These are phyloP conservation scores for Baronia brevicornis DNA, from an alignment of 2,888 invertebrate genomes.

Conservation along the genomic window DNA sequence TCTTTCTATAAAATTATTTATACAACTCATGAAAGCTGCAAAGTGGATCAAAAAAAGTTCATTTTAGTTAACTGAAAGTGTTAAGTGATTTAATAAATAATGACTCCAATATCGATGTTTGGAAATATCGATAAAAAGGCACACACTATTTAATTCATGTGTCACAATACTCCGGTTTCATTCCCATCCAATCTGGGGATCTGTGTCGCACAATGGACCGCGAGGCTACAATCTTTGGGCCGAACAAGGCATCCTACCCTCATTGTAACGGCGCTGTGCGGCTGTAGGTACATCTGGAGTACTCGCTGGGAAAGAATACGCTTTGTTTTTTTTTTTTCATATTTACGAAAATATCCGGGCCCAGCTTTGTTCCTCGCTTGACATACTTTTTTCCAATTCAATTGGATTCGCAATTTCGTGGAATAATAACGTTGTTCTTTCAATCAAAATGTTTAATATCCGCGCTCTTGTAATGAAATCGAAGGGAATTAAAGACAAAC, in stretches of 20 bases:
- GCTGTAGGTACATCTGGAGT: constrained; percentile 27
- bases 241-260: constrained; percentile 22
- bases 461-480: too few relatives aligned
- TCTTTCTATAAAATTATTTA: too few relatives aligned
- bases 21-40: too few relatives aligned
- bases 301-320: constrained; percentile 20
- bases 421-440: too few relatives aligned
- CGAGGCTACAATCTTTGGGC: constrained; percentile 56
- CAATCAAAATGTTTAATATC: too few relatives aligned
- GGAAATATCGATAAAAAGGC: not conserved
- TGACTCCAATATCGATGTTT: constrained; percentile 1
- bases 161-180: constrained; percentile 29
- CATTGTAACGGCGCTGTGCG: constrained; percentile 9
- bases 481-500: too few relatives aligned
- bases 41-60: too few relatives aligned
- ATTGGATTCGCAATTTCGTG: constrained; percentile 5
- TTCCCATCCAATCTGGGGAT: constrained; percentile 46
- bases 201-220: constrained; percentile 44
- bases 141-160: constrained; percentile 12
- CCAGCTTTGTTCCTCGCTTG: constrained; percentile 24
- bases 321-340: constrained; percentile 38
- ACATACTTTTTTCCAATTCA: constrained; percentile 10
- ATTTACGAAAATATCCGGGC: constrained; percentile 24
- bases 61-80: too few relatives aligned
- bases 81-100: too few relatives aligned